Evolutionary conservation across 2,113 vertebrate genomes (phyloP).

Genomic region (Uropsilus gracilis): DNA sequence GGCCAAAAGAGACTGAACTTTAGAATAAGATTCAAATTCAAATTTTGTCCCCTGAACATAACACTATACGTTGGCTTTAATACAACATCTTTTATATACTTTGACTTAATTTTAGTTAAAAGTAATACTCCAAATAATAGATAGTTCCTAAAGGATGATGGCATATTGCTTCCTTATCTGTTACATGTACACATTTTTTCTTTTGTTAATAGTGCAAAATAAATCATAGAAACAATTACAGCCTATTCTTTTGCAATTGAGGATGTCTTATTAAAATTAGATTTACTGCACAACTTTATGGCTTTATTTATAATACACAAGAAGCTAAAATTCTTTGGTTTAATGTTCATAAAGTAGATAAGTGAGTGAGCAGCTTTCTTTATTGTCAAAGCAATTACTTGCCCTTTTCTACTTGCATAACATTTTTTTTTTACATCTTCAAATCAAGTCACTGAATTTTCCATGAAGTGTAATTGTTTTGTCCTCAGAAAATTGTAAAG

Average conservation of each 20-base stretch:
- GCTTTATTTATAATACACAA: background rate
- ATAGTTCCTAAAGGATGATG: background rate
- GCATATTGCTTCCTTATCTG: background rate
- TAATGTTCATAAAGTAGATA: background rate
- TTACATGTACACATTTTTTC: background rate
- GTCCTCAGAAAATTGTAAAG: background rate
- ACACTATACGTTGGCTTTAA: background rate
- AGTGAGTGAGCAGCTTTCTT: background rate
- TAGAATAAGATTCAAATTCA: slow-evolving; percentile 1
- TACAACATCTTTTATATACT: background rate
- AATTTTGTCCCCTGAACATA: background rate
- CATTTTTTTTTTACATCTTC: background rate
- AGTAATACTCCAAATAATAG: slow-evolving; percentile 10
- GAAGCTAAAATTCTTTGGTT: background rate
- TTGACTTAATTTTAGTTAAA: slow-evolving; percentile 32
- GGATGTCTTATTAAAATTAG: background rate
- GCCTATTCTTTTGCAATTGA: background rate
- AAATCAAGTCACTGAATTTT: background rate
- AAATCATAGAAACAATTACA: slow-evolving; percentile 14
- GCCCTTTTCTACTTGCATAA: background rate
- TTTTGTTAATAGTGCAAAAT: slow-evolving; percentile 45
- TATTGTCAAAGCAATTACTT: background rate
- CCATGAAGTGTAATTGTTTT: background rate
- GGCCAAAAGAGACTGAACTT: background rate
- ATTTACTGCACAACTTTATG: background rate